Base-by-base conservation (phyloP, 2,113 vertebrate genomes). In the Pelodiscus sinensis region DNA sequence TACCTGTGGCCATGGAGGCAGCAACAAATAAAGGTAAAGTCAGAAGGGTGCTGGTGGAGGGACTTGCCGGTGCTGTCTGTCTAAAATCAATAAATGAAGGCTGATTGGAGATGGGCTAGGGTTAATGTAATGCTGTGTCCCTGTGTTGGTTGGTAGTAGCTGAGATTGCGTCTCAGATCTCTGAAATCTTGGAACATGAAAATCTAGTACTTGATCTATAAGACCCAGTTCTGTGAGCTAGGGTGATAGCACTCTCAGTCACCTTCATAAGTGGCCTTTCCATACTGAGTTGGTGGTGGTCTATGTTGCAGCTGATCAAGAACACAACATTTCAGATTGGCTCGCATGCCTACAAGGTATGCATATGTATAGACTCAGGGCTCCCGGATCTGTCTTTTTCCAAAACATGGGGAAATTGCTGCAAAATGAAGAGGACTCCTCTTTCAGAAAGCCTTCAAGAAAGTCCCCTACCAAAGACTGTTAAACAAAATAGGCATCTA, bases 21-120 rank as follows among this genome's bases (percentile, higher is more conserved):
- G 99, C 99, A 29, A 98, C 97, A 81, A 99, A 99, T 96, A 98
- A 99, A 98, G 99, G 99, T 99, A 97, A 97, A 5, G 79, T 35
- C 68, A 22, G 3, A 80, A 77, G 50, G 31, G 44, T 29, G 27
- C 51, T 58, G n/a, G 5, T 8, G 12, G 11, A 8, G 16, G 60
- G 3, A 7, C 51, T 81, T 24, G 54, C 14, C 2, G 31, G 18
- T 29, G 12, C 16, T 4, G 35, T 12, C 57, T 29, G 21, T 44
- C 71, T 44, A 44, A 75, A 75, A 75, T 44, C 35, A 75, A 44
- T 44, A 75, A 68, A 68, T 29, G 62, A 58, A n/a, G 62, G 15
- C 16, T 68, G 15, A 3, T 75, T 11, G 35, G 35, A 6, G 22
- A 38, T 35, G 16, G 71, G 35, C 22, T 38, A 75, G 22, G 71